Evolutionary conservation across 2,888 invertebrate genomes (phyloP).

Genomic region (Dynastes grantii): DNA sequence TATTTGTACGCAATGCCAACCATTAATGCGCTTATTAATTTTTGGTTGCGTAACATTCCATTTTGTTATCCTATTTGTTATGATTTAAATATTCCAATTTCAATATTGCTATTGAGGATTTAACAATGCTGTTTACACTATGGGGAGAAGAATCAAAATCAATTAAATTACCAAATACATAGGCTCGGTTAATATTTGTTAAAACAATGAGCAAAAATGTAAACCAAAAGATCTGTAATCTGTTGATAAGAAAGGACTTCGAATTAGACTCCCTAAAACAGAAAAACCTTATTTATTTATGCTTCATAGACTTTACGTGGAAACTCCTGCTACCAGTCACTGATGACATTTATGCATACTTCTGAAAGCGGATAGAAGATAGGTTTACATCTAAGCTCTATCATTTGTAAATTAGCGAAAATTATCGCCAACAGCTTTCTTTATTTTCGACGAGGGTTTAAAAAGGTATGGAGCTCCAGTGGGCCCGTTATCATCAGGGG

Average conservation of each 20-base stretch:
- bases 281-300: no score
- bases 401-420: not conserved
- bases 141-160: not conserved
- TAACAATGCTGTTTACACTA: not conserved
- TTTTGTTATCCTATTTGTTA: not conserved
- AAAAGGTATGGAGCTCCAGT: not conserved
- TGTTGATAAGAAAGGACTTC: no score
- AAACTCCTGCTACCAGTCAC: no score
- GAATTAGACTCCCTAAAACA: no score
- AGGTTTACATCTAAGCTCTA: not conserved
- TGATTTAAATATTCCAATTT: not conserved
- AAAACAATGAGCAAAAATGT: no score
- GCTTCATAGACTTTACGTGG: no score
- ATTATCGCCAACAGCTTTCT: not conserved
- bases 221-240: no score
- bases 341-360: no score
- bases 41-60: not conserved
- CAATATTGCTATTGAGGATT: not conserved
- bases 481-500: not conserved
- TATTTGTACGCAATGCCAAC: not conserved
- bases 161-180: no score
- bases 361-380: no score
- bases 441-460: not conserved
- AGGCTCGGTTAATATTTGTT: no score
- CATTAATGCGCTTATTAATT: constrained; percentile 3